Percentiles rank a stretch among this genome's conserved stretches.
These are phyloP conservation scores for Enteromius treurensis DNA, from an alignment of 2,797 vertebrate genomes.

Conservation along the genomic window DNA sequence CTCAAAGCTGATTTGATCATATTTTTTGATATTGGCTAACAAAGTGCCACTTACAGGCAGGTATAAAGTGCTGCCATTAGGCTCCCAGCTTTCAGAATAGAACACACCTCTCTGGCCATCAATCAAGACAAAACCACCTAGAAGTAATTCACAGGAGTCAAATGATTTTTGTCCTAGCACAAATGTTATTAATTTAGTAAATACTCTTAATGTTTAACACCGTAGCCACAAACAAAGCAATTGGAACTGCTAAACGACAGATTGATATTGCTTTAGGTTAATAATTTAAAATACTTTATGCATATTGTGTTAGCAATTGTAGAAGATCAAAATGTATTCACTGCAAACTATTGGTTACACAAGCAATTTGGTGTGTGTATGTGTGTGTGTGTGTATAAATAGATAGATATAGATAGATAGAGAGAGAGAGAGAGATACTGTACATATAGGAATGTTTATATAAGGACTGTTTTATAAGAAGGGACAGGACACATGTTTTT, in stretches of 20 bases:
- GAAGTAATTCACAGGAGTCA: neutral
- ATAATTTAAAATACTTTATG: neutral
- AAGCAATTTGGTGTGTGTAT: neutral
- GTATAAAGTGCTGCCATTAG: slow-evolving; percentile 66
- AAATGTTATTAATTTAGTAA: neutral
- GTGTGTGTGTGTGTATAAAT: too few species aligned
- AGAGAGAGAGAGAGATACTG: too few species aligned
- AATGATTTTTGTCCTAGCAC: neutral
- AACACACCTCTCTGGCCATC: slow-evolving; percentile 64
- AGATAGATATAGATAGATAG: too few species aligned
- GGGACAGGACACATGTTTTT: neutral
- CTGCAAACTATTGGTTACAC: neutral
- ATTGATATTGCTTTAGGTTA: neutral
- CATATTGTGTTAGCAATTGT: neutral
- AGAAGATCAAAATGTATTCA: neutral
- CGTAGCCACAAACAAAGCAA: neutral
- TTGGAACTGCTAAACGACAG: neutral
- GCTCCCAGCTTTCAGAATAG: slow-evolving; percentile 64
- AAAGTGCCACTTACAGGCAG: slow-evolving; percentile 60
- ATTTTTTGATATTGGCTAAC: slow-evolving; percentile 66
- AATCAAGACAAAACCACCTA: slow-evolving; percentile 62
- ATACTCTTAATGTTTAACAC: neutral
- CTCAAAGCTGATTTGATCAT: slow-evolving; percentile 71
- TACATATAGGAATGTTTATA: neutral
- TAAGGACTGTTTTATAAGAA: too few species aligned